Base-by-base conservation (phyloP, 2,797 vertebrate genomes). In the Cacajao melanocephalus region DNA sequence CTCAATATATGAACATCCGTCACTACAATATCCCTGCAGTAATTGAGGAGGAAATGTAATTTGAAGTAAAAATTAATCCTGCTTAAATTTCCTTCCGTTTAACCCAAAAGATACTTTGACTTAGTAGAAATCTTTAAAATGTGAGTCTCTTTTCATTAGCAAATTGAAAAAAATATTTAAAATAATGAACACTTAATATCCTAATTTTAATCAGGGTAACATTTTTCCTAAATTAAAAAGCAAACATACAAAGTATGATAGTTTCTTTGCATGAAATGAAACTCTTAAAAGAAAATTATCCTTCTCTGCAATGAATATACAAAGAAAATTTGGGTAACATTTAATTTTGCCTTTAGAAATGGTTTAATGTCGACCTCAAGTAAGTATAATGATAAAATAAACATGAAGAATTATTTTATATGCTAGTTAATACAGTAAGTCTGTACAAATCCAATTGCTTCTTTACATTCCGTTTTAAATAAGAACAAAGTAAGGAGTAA, bases 71-170 rank as follows among this genome's bases (percentile, higher is more conserved):
- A 85, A 89, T 84, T 89, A 95, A 86, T 85, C 82, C 82, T 89
- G n/a, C 33, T 96, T 55, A 88, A 44, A 61, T 39, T 88, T 39
- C 10, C 83, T 95, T 33, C 1, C 93, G 28, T 48, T 87, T 87
- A n/a, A 88, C 1, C 10, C 14, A 94, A 73, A 76, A 78, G 39
- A 86, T 41, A 79, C 46, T 79, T 39, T 88, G 64, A 81, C 48
- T 95, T 96, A 52, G 50, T 15, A 97, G 30, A 93, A 92, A 73
- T 33, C 55, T 50, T 96, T 92, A 87, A 79, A 88, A 82, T 85
- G 5, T 30, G 30, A 94, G 5, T 70, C 10, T 87, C 70, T 83
- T 93, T 96, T 81, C 52, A 89, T 90, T 84, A 81, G n/a, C 30
- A 84, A 96, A 87, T 19, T 64, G 36, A 48, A 91, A 73, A 28